These are phyloP conservation scores for Therioaphis trifolii DNA, from an alignment of 2,888 invertebrate genomes.

Conservation along the genomic window DNA sequence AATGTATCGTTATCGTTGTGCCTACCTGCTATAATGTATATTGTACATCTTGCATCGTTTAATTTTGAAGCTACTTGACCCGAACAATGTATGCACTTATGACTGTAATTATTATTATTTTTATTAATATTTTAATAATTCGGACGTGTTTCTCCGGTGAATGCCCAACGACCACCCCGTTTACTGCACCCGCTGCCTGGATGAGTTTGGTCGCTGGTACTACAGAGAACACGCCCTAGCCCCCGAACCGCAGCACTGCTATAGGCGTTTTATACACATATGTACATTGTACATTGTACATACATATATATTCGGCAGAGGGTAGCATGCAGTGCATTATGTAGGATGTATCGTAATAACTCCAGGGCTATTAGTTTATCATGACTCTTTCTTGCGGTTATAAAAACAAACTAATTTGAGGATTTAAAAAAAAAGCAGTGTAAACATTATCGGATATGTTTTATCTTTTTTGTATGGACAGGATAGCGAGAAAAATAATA, in stretches of 20 bases:
- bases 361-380: neutral
- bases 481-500: no score
- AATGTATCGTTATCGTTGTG: no score
- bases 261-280: no score
- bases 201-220: neutral
- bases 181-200: no score
- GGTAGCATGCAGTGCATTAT: neutral
- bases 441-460: no score
- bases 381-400: neutral
- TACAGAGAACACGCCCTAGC: neutral
- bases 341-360: neutral
- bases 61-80: constrained; percentile 9
- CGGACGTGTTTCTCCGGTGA: neutral
- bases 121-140: constrained; percentile 28
- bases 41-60: no score
- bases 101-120: neutral
- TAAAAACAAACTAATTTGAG: no score
- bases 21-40: no score
- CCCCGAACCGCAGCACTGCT: constrained; percentile 11
- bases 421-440: no score
- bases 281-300: no score
- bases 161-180: constrained; percentile 9
- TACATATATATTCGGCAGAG: neutral
- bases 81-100: neutral
- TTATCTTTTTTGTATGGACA: no score